Base-by-base conservation (phyloP, 2,797 vertebrate genomes). In the Sebastes trivittatus region DNA sequence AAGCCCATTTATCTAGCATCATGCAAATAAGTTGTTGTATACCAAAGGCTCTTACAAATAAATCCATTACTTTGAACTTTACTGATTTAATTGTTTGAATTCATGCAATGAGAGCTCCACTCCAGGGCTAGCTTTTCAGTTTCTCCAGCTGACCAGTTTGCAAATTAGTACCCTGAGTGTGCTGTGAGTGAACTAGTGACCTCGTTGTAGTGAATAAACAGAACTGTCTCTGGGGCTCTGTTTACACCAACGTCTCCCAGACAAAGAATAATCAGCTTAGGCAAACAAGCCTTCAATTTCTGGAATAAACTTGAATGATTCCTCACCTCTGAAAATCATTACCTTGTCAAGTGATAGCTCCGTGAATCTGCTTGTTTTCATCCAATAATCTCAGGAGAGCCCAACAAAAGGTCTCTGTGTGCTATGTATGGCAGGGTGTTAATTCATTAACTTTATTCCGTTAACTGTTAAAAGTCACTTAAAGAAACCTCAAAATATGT, bases 281-380 rank as follows among this genome's bases (percentile, higher is more conserved):
- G 62, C 52, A 91, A 90, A 86, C 78, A 76, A 34, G 55, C 58
- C 72, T 69, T 78, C 70, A 67, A 16, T 83, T 75, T 75, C 49
- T 73, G 36, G 62, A 83, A 74, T 83, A 70, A 82, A 80, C 64
- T 72, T 80, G 65, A 84, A 87, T 64, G 80, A 91, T 86, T 80
- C 59, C n/a, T 78, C 75, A 70, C 64, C 68, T 76, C 73, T 80
- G 69, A 82, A 88, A 88, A 80, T 86, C 74, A 75, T 73, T 81
- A 38, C 61, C 36, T 27, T 69, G 67, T 70, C 79, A 87, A 78
- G 20, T 18, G 60, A 22, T 23, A 38, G 59, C 58, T 64, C 59
- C 5, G 56, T 20, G 46, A 76, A 75, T 70, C 62, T 22, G 66
- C 29, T 58, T 69, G 72, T 58, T 91, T 80, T 83, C 29, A 81